phyloP scores from a whole-genome alignment of 2,888 invertebrate species.

The Stramonita haemastoma region DNA sequence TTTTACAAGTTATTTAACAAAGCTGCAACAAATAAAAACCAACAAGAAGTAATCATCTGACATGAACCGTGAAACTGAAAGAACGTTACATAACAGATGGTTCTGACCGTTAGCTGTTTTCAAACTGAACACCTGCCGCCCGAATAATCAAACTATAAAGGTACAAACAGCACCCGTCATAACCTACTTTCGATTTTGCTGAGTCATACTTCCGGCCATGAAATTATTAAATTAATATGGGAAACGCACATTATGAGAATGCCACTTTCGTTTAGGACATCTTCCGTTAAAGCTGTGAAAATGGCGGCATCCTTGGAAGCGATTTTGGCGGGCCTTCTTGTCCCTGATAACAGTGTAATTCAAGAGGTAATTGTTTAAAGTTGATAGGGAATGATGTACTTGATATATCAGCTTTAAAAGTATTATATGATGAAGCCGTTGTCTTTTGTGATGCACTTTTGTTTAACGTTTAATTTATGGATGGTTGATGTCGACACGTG shows the following conservation, averaged over 20 bases:
- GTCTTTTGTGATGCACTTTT: background rate
- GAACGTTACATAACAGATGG: too few species aligned
- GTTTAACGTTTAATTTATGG: slow-evolving; percentile 3
- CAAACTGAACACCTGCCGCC: too few species aligned
- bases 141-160: too few species aligned
- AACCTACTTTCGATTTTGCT: slow-evolving; percentile 34
- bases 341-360: slow-evolving; percentile 73
- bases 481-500: slow-evolving; percentile 26
- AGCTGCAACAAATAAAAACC: too few species aligned
- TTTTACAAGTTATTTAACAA: too few species aligned
- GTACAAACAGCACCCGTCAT: background rate
- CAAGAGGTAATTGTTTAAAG: slow-evolving; percentile 63
- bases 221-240: background rate
- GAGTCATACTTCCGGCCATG: background rate
- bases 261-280: slow-evolving; percentile 35
- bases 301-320: slow-evolving; percentile 73
- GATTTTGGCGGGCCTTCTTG: slow-evolving; percentile 69
- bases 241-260: slow-evolving; percentile 3
- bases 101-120: too few species aligned
- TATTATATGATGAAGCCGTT: background rate
- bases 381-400: background rate
- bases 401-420: background rate
- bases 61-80: too few species aligned
- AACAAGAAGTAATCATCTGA: too few species aligned
- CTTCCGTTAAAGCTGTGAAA: slow-evolving; percentile 28